These are phyloP conservation scores for Maconellicoccus hirsutus DNA, from an alignment of 1,140 invertebrate genomes.

Conservation along the genomic window DNA sequence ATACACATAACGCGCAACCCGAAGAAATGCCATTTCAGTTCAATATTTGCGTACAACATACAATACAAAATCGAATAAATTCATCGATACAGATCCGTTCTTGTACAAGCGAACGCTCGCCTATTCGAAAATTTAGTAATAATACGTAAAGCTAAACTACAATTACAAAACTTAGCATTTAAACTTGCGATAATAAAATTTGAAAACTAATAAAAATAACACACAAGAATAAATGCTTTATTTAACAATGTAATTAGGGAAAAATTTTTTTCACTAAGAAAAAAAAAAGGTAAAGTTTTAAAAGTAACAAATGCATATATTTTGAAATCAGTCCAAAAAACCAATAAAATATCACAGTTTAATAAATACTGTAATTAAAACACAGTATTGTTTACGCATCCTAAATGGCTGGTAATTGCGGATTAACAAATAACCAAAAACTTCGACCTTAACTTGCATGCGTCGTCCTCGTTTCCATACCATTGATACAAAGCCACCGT, in stretches of 20 bases:
- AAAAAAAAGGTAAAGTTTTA: background rate
- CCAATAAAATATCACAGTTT: constrained; percentile 1
- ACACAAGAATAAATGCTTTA: background rate
- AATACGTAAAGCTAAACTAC: background rate
- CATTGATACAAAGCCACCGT: background rate
- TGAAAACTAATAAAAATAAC: background rate
- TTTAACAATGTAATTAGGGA: background rate
- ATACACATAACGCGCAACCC: background rate
- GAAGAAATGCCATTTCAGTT: too few species aligned
- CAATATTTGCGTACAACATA: background rate
- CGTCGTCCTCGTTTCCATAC: background rate
- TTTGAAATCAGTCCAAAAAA: background rate
- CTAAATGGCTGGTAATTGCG: background rate
- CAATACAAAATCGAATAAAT: background rate
- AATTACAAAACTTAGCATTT: constrained; percentile 1
- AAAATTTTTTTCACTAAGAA: background rate
- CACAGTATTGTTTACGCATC: background rate
- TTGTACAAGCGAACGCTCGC: background rate
- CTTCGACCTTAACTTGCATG: background rate
- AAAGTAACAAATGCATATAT: background rate
- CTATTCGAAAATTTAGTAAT: background rate
- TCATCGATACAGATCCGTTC: background rate
- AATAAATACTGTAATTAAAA: background rate
- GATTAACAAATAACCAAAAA: background rate
- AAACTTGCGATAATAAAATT: background rate